Evolutionary conservation across 2,888 invertebrate genomes (phyloP).

Genomic region (Mechanitis messenoides): DNA sequence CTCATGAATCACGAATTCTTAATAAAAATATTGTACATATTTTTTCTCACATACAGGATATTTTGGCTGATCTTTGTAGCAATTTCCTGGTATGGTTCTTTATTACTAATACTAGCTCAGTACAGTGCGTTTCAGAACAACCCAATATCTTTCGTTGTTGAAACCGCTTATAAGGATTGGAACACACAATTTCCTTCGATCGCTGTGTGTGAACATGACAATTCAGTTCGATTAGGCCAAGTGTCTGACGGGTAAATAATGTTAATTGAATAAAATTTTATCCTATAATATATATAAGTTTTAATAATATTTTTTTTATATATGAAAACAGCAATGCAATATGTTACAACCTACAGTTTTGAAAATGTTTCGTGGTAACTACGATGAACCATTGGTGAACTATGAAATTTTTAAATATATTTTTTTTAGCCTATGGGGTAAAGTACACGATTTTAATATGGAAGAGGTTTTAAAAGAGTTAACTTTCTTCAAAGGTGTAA

Average conservation of each 20-base stretch:
- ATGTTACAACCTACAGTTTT: no score
- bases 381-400: no score
- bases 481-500: constrained; percentile 82
- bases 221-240: constrained; percentile 79
- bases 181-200: constrained; percentile 84
- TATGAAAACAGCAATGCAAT: no score
- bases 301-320: no score
- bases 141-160: constrained; percentile 86
- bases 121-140: constrained; percentile 81
- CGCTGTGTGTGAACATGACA: constrained; percentile 83
- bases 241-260: constrained; percentile 77
- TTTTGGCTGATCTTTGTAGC: constrained; percentile 80
- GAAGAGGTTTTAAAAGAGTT: constrained; percentile 85
- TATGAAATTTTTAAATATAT: no score
- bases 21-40: not conserved
- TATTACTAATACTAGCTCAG: constrained; percentile 74
- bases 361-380: no score
- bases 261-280: constrained; percentile 24
- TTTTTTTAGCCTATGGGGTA: constrained; percentile 77
- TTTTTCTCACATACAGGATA: constrained; percentile 54
- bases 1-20: no score
- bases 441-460: constrained; percentile 82
- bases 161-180: constrained; percentile 86
- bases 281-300: no score
- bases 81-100: constrained; percentile 79